Percentiles rank a stretch among this genome's conserved stretches.
These are phyloP conservation scores for Trogon melanurus DNA, from an alignment of 2,113 vertebrate genomes.

Conservation along the genomic window DNA sequence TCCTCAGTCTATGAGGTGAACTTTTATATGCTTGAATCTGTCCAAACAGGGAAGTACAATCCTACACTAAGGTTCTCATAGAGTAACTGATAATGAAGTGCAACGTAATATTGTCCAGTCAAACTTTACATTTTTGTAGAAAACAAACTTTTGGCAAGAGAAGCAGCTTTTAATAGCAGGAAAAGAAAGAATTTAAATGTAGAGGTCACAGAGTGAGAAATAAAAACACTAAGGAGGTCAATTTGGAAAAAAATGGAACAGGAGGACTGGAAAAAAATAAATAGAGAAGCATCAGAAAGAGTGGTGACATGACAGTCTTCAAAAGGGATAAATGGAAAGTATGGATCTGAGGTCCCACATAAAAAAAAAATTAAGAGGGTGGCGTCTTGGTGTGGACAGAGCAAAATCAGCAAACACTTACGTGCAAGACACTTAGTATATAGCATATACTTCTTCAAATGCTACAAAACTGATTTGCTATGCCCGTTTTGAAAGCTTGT, in stretches of 20 bases:
- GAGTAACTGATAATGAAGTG: not conserved
- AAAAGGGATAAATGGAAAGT: not conserved
- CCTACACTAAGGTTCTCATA: not conserved
- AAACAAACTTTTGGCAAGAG: not conserved
- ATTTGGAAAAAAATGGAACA: not conserved
- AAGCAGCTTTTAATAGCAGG: not conserved
- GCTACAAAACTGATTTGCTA: not conserved
- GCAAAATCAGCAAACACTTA: not conserved
- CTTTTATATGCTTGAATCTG: not conserved
- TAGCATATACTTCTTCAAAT: not conserved
- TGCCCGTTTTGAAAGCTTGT: not conserved
- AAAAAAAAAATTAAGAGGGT: not conserved
- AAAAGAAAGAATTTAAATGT: not conserved
- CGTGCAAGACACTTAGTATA: not conserved
- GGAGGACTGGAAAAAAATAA: not conserved
- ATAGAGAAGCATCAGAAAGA: not conserved
- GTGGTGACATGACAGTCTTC: not conserved
- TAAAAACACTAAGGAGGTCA: not conserved
- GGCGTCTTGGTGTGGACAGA: not conserved
- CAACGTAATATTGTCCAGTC: not conserved
- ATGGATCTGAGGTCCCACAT: not conserved
- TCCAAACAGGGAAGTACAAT: not conserved
- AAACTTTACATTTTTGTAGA: not conserved
- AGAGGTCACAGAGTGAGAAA: not conserved
- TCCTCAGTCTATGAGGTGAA: not conserved